Evolutionary conservation across 2,888 invertebrate genomes (phyloP), one percentile per base, ranked within the genome.

Genomic region (Scaptomyza caliginosa): DNA sequence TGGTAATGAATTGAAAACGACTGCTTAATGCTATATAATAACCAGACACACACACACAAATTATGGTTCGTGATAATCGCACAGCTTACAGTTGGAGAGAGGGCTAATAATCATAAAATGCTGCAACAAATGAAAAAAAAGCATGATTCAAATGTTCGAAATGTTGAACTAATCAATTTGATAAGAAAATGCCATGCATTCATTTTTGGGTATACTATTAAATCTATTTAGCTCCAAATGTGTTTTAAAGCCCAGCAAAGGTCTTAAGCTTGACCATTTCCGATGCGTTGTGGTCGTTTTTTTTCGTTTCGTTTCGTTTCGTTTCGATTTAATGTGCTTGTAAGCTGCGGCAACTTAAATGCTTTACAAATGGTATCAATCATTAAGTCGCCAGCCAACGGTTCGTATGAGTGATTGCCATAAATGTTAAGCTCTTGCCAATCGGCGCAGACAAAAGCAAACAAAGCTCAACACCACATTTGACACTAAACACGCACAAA

Each of bases 111-210:
- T 74, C 83, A 60, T 88, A 83, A 88, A 83, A 67, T 67, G 74
- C 65, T 63, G 68, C 74, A 83, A 88, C 86, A 88, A 88, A 88
- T 88, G 86, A 83, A n/a, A n/a, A n/a, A n/a, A n/a, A n/a, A n/a
- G n/a, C n/a, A 21, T 46, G 21, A 16, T 17, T 34, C 39, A 38
- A 26, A 24, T 24, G n/a, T 32, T 32, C 32, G 13, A 7, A 7
- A 32, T 21, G 4, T 16, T 10, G 1, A 19, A 1, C 19, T 46
- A 58, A 59, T 58, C 32, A 55, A 39, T 19, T 8, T 19, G 68
- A 74, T 74, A 74, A 52, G 40, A 19, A 28, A 30, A 32, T 30
- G 16, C 34, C 34, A 34, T 26, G 42, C 26, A 49, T 64, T 52
- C 11, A n/a, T 28, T 43, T 48, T 16, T 2, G 45, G 11, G n/a